These are phyloP conservation scores for Serilophus lunatus DNA, from an alignment of 2,113 vertebrate species.

Conservation along the genomic window DNA sequence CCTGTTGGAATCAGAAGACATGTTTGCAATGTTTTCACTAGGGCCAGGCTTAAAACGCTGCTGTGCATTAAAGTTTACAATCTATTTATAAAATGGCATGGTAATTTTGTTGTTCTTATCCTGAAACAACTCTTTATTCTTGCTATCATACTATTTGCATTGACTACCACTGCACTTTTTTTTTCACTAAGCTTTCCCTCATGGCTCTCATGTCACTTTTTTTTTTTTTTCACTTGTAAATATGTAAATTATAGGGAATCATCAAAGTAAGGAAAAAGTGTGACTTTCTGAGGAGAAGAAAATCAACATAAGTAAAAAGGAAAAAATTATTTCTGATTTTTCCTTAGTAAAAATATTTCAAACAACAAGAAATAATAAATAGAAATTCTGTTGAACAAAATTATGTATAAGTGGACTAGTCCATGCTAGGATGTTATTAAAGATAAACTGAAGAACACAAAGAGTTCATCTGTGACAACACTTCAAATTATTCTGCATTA, in stretches of 20 bases:
- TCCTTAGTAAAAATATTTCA: neutral
- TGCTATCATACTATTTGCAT: neutral
- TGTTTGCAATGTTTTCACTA: neutral
- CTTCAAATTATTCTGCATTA: neutral
- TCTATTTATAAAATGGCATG: neutral
- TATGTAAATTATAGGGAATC: neutral
- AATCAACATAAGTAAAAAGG: neutral
- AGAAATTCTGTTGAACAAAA: neutral
- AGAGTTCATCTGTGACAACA: neutral
- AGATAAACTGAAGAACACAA: neutral
- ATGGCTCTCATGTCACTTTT: neutral
- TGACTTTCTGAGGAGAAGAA: neutral
- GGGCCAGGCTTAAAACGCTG: rapidly evolving
- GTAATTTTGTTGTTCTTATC: neutral
- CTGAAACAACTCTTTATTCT: neutral
- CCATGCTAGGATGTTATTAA: neutral
- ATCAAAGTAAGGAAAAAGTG: neutral
- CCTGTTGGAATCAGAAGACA: neutral
- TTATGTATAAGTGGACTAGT: neutral
- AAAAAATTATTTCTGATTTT: neutral
- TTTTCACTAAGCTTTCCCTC: neutral
- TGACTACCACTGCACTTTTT: neutral
- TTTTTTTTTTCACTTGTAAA: neutral
- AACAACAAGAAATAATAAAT: neutral
- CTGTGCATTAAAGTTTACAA: neutral